These are phyloP conservation scores for Drosophila tanythrix DNA, from an alignment of 2,888 invertebrate genomes.

Conservation along the genomic window DNA sequence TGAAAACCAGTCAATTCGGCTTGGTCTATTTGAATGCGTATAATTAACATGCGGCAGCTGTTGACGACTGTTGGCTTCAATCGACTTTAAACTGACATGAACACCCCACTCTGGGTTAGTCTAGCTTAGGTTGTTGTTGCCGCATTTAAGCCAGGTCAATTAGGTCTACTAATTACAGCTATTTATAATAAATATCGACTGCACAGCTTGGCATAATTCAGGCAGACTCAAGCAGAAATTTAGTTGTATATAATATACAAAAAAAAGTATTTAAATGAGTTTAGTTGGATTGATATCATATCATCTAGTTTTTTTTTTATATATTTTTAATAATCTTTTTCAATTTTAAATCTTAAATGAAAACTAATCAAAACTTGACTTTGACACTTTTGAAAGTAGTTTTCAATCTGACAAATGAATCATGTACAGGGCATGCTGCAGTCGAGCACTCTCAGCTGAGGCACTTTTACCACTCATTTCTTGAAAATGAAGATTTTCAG, in stretches of 20 bases:
- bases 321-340: rapidly evolving
- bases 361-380: not conserved
- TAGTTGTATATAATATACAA: not conserved
- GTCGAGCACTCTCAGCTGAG: not conserved
- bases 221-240: no score
- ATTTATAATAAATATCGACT: not conserved
- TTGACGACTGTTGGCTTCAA: not conserved
- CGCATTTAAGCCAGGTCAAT: not conserved
- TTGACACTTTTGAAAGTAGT: not conserved
- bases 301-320: no score
- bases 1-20: not conserved
- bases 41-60: not conserved
- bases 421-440: not conserved
- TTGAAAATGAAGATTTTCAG: not conserved
- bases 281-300: no score
- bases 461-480: not conserved
- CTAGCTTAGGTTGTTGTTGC: not conserved
- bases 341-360: not conserved
- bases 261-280: not conserved
- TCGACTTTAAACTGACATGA: not conserved
- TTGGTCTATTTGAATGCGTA: not conserved
- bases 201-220: not conserved
- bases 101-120: not conserved
- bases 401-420: not conserved
- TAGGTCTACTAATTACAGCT: not conserved